Evolutionary conservation across 2,113 vertebrate species (phyloP).

Genomic region (Dascyllus trimaculatus): DNA sequence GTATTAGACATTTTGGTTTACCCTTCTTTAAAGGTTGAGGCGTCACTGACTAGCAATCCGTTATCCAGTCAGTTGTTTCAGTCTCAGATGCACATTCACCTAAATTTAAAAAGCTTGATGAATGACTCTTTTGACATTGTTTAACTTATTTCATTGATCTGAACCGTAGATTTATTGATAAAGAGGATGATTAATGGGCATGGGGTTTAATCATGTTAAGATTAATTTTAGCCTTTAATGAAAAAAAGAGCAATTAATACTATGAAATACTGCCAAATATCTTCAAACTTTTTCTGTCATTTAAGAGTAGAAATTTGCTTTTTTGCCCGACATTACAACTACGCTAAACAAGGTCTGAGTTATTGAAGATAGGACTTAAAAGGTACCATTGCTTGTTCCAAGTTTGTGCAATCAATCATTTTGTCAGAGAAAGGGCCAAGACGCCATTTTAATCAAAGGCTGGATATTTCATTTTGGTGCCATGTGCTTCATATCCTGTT

Average conservation of each 20-base stretch:
- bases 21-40: background rate
- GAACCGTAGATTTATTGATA: conserved; percentile 57
- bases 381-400: background rate
- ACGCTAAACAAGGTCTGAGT: background rate
- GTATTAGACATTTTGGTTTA: conserved; percentile 3
- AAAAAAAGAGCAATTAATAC: conserved; percentile 4
- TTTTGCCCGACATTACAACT: conserved; percentile 1
- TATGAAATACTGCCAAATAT: background rate
- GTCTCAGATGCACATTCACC: conserved; percentile 13
- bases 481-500: conserved; percentile 26
- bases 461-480: conserved; percentile 35
- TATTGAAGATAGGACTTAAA: conserved; percentile 7
- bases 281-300: background rate
- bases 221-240: background rate
- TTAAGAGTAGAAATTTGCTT: conserved; percentile 2
- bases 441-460: conserved; percentile 29
- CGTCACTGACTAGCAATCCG: conserved; percentile 31
- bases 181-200: conserved; percentile 55
- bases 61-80: conserved; percentile 22
- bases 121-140: conserved; percentile 55
- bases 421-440: conserved; percentile 30
- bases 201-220: conserved; percentile 20
- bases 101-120: conserved; percentile 38
- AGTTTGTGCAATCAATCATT: conserved; percentile 44
- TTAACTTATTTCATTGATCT: conserved; percentile 58